Evolutionary conservation across 1,140 invertebrate species (phyloP).

Genomic region (Zaprionus gabonicus): DNA sequence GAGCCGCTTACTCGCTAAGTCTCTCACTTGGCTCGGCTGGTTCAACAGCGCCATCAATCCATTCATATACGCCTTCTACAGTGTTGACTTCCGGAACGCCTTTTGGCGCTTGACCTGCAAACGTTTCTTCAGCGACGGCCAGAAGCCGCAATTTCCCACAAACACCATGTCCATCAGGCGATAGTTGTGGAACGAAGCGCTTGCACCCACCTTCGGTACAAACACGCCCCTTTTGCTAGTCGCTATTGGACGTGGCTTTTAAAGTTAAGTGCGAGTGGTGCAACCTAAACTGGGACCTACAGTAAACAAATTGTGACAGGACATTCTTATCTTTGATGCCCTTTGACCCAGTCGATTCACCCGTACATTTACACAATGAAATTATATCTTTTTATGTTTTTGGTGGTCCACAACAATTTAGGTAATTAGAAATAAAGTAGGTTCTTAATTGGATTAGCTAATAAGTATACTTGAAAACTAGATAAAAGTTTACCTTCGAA

Average conservation of each 20-base stretch:
- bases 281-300: neutral
- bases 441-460: neutral
- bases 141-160: constrained; percentile 78
- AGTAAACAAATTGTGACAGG: constrained; percentile 6
- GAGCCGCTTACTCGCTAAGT: constrained; percentile 89
- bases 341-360: neutral
- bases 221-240: constrained; percentile 1
- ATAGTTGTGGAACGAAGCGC: constrained; percentile 46
- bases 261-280: neutral
- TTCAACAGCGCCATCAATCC: constrained; percentile 96
- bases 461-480: neutral
- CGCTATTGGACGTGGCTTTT: neutral
- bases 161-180: constrained; percentile 83
- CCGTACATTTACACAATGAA: constrained; percentile 1
- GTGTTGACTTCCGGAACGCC: constrained; percentile 92
- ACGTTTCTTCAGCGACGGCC: constrained; percentile 83
- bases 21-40: constrained; percentile 96
- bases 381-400: neutral
- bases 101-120: constrained; percentile 92
- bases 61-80: constrained; percentile 95
- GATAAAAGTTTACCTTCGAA: neutral
- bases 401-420: neutral
- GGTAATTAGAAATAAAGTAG: neutral
- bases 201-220: neutral
- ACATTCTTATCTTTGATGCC: neutral